Percentiles rank a stretch among this genome's conserved stretches.
Conservation (phyloP, 2,113 vertebrate genomes). For the Rhabdornis inornatus region DNA sequence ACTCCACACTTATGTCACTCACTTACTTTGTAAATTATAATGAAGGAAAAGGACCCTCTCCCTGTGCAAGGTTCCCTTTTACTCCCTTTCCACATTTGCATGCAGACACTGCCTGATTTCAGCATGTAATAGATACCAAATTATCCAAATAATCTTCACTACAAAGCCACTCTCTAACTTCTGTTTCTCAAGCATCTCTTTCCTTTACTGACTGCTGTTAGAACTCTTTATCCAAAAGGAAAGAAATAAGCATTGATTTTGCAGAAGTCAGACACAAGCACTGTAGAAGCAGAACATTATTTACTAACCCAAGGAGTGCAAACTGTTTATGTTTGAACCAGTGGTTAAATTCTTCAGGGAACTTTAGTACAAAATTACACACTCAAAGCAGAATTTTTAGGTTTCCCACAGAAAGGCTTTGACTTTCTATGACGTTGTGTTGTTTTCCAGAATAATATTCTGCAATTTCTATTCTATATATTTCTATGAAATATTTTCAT, state of each 20-base stretch:
- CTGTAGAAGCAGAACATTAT: not conserved
- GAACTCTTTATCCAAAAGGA: not conserved
- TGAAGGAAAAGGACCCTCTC: not conserved
- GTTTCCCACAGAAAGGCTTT: not conserved
- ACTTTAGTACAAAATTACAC: not conserved
- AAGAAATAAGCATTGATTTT: not conserved
- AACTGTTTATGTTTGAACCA: not conserved
- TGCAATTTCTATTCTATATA: no score
- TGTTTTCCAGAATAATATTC: not conserved
- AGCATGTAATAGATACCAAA: not conserved
- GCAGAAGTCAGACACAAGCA: not conserved
- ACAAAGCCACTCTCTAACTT: not conserved
- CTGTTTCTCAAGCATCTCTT: not conserved
- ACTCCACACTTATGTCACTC: not conserved
- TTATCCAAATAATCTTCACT: not conserved
- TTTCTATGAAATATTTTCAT: not conserved
- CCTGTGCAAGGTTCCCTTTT: not conserved
- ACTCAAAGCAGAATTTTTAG: not conserved
- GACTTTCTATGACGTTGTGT: not conserved
- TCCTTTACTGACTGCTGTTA: not conserved
- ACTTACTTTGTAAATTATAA: not conserved
- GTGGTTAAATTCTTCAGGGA: not conserved
- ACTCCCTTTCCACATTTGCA: not conserved
- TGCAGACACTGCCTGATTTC: not conserved
- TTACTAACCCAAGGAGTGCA: not conserved